Percentiles rank a stretch among this genome's conserved stretches.
These are phyloP conservation scores for Petrocephalus schoutedeni DNA, from an alignment of 2,797 vertebrate genomes.

Conservation along the genomic window DNA sequence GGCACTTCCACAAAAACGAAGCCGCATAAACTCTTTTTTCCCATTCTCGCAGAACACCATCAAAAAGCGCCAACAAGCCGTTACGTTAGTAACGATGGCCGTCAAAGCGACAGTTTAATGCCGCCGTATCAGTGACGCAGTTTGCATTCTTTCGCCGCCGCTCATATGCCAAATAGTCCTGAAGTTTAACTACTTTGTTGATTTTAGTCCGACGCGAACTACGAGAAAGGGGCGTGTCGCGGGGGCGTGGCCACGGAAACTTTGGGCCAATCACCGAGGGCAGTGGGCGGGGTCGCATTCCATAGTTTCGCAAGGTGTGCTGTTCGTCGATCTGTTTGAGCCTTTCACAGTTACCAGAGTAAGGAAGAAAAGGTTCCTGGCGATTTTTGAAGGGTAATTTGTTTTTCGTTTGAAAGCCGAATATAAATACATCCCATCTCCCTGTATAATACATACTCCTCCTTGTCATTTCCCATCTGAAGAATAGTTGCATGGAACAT, in stretches of 20 bases:
- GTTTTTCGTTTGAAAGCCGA: not conserved
- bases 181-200: not conserved
- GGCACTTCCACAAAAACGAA: not conserved
- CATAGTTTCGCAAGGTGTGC: conserved; percentile 44
- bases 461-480: not conserved
- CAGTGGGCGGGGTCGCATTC: conserved; percentile 41
- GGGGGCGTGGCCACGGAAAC: conserved; percentile 55
- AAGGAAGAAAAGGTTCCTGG: not conserved
- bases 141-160: not conserved
- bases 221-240: not conserved
- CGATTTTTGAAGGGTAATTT: not conserved
- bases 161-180: not conserved
- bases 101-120: not conserved
- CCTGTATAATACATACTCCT: not conserved
- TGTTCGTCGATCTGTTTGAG: conserved; percentile 57
- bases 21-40: not conserved
- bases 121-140: not conserved
- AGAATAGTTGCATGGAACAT: not conserved
- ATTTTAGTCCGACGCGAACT: conserved; percentile 25
- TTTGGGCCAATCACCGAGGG: conserved; percentile 56
- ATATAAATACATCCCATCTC: not conserved
- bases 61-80: not conserved
- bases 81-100: not conserved
- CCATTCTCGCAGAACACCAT: not conserved
- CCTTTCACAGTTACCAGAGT: not conserved